Conservation (phyloP, 1,140 invertebrate species). For the Radopholus similis region DNA sequence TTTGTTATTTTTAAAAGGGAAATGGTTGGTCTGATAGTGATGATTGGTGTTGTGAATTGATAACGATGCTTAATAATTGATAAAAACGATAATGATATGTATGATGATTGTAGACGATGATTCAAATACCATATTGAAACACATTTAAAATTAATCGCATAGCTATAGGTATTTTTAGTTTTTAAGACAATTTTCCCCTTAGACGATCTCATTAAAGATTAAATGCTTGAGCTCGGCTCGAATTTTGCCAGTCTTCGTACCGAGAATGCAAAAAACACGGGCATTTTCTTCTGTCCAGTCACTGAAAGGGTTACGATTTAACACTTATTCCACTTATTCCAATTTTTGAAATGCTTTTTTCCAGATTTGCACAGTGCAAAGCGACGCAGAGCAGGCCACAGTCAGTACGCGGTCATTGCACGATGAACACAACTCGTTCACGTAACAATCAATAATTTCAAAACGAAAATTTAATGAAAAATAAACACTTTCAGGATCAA, state of each 20-base stretch:
- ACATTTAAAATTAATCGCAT: too few species aligned
- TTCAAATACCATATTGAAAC: too few species aligned
- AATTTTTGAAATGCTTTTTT: not conserved
- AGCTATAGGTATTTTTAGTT: too few species aligned
- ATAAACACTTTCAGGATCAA: not conserved
- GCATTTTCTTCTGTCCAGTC: not conserved
- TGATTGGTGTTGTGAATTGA: too few species aligned
- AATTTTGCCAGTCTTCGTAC: not conserved
- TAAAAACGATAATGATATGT: too few species aligned
- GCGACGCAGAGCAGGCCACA: not conserved
- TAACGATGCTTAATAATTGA: too few species aligned
- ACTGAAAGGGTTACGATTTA: not conserved
- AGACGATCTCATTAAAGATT: not conserved
- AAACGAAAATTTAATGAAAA: not conserved
- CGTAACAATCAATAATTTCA: not conserved
- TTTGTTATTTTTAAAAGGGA: too few species aligned
- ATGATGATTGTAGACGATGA: too few species aligned
- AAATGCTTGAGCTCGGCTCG: constrained; percentile 2
- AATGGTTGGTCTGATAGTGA: too few species aligned
- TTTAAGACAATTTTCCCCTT: too few species aligned
- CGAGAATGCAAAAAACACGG: not conserved
- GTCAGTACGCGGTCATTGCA: not conserved
- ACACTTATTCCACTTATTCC: not conserved
- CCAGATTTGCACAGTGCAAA: constrained; percentile 4
- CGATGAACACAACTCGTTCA: not conserved